These are phyloP conservation scores for Radopholus similis DNA, from an alignment of 1,140 invertebrate species.

Conservation along the genomic window DNA sequence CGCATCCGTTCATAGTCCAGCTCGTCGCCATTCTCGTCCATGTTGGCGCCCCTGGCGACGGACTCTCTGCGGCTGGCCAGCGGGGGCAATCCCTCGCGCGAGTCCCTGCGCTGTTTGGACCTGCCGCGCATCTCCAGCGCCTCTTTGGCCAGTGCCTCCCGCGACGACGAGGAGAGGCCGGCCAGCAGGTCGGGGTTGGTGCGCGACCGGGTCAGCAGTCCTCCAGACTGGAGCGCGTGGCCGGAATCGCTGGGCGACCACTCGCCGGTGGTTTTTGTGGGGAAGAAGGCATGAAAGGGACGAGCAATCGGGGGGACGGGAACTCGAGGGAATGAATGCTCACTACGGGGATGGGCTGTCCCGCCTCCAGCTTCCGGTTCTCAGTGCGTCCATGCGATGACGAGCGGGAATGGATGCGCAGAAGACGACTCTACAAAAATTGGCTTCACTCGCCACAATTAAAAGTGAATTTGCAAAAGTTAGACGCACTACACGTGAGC, in stretches of 20 bases:
- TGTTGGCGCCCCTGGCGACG: not conserved
- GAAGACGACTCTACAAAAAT: not conserved
- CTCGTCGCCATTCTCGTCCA: not conserved
- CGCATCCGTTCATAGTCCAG: slow-evolving; percentile 14
- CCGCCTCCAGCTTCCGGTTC: slow-evolving; percentile 5
- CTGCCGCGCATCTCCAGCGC: not conserved
- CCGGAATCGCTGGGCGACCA: slow-evolving; percentile 1
- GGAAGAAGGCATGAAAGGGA: slow-evolving; percentile 19
- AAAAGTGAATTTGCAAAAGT: not conserved
- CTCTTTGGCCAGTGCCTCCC: not conserved
- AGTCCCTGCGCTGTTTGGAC: not conserved
- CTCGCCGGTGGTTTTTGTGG: slow-evolving; percentile 13
- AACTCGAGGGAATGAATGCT: not conserved
- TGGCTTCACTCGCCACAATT: not conserved
- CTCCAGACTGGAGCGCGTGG: not conserved
- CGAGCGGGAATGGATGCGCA: slow-evolving; percentile 10
- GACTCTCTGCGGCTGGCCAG: not conserved
- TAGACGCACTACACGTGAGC: not conserved
- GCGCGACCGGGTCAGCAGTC: slow-evolving; percentile 8
- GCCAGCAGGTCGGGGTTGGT: slow-evolving; percentile 6
- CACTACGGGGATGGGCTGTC: slow-evolving; percentile 25
- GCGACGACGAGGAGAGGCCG: not conserved
- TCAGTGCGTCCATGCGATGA: slow-evolving; percentile 10
- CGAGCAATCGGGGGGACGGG: not conserved
- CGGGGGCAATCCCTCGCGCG: not conserved